Conservation (phyloP, 2,113 vertebrate genomes). For the Calidris pygmaea region DNA sequence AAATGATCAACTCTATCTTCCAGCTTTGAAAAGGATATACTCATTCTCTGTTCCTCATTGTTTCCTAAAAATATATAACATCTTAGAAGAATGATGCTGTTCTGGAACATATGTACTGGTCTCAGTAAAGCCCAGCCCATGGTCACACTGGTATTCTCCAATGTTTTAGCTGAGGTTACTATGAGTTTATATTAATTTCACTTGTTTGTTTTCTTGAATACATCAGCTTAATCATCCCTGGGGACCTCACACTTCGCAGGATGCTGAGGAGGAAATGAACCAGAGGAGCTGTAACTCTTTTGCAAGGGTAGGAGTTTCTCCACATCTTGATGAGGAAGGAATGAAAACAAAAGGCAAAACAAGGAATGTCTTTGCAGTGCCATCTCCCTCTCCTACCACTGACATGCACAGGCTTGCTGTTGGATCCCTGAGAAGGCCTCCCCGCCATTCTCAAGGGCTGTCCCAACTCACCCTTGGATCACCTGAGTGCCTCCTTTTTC, state of each 20-base stretch:
- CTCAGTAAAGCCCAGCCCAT: background rate
- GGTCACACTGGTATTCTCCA: background rate
- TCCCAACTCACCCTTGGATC: fast-evolving
- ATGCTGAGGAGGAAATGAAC: background rate
- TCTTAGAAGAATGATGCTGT: background rate
- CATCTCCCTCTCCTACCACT: background rate
- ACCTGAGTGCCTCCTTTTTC: background rate
- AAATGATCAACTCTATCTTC: background rate
- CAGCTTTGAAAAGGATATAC: background rate
- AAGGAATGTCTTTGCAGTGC: background rate
- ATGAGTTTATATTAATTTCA: background rate
- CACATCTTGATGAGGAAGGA: background rate
- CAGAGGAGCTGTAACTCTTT: background rate
- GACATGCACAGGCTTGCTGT: background rate
- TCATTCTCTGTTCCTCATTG: background rate
- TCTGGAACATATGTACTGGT: fast-evolving
- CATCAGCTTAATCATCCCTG: background rate
- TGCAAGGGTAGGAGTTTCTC: background rate
- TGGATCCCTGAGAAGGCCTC: background rate
- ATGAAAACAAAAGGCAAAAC: background rate
- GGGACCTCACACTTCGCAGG: fast-evolving
- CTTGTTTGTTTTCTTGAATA: background rate
- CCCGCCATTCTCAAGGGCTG: fast-evolving
- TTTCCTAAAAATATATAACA: background rate
- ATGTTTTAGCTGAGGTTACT: background rate